A percentile compares a stretch with the other conserved stretches of the same genome.
Conservation (phyloP, 2,888 invertebrate genomes). For the Cryptus viduatorius region DNA sequence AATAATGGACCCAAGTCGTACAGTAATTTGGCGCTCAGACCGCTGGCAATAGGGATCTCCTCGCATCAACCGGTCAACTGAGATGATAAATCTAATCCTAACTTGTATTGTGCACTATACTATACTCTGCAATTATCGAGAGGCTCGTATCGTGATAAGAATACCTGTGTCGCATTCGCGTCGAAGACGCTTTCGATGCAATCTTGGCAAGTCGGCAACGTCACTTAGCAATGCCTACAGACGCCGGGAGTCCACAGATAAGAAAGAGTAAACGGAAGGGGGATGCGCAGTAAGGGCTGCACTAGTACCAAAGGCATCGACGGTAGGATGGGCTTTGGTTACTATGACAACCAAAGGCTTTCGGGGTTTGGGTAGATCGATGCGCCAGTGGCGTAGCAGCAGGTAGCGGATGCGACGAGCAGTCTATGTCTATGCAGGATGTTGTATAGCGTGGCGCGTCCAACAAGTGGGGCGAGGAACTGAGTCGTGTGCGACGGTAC, state of each 20-base stretch:
- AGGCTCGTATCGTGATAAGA: neutral
- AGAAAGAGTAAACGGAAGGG: slow-evolving; percentile 49
- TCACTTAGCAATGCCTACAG: slow-evolving; percentile 64
- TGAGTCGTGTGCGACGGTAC: slow-evolving; percentile 42
- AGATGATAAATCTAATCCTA: neutral
- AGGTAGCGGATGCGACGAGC: slow-evolving; percentile 76
- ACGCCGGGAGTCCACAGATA: slow-evolving; percentile 57
- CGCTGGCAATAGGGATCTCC: too few relatives aligned
- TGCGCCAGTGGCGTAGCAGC: slow-evolving; percentile 84
- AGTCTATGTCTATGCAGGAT: slow-evolving; percentile 29
- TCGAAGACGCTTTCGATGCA: slow-evolving; percentile 32
- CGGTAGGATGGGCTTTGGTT: slow-evolving; percentile 68
- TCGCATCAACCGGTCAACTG: neutral
- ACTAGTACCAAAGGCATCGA: slow-evolving; percentile 68
- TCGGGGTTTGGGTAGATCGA: slow-evolving; percentile 83
- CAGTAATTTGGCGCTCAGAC: too few relatives aligned
- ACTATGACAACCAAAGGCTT: slow-evolving; percentile 73
- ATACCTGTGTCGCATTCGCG: slow-evolving; percentile 23
- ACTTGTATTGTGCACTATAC: neutral
- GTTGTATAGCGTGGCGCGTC: slow-evolving; percentile 70
- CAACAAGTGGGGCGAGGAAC: slow-evolving; percentile 79
- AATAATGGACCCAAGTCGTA: too few relatives aligned
- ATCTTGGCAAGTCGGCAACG: slow-evolving; percentile 33
- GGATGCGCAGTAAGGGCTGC: slow-evolving; percentile 65
- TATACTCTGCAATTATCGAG: slow-evolving; percentile 1